A percentile compares a stretch with the other conserved stretches of the same genome.
These are phyloP conservation scores for Acanthosoma haemorrhoidale DNA, from an alignment of 2,888 invertebrate genomes.

Conservation along the genomic window DNA sequence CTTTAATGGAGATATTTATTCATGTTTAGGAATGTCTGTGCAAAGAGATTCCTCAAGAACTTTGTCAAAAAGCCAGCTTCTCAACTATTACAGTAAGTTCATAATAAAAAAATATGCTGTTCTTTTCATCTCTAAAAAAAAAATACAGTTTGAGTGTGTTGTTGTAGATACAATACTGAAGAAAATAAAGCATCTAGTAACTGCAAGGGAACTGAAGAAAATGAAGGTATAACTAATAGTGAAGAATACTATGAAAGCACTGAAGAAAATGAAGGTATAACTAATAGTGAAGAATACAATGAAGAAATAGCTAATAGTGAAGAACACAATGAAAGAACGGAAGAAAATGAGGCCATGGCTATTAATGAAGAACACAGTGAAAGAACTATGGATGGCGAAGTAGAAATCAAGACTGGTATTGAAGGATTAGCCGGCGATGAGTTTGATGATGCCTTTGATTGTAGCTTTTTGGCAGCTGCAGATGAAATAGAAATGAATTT, in stretches of 20 bases:
- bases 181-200: neutral
- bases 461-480: neutral
- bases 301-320: neutral
- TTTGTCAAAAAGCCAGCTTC: slow-evolving; percentile 1
- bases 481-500: slow-evolving; percentile 18
- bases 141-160: neutral
- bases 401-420: no score
- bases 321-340: neutral
- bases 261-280: neutral
- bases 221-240: no score
- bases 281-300: neutral
- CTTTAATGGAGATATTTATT: no score
- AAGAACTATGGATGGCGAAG: no score
- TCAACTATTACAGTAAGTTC: neutral
- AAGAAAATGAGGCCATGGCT: neutral
- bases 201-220: no score
- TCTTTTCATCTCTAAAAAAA: neutral
- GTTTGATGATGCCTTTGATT: slow-evolving; percentile 4
- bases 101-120: neutral
- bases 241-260: no score
- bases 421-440: no score
- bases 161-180: neutral
- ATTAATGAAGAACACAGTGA: neutral
- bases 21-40: neutral
- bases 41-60: slow-evolving; percentile 22